These are phyloP conservation scores for Gadus chalcogrammus DNA, from an alignment of 2,113 vertebrate species.

Conservation along the genomic window DNA sequence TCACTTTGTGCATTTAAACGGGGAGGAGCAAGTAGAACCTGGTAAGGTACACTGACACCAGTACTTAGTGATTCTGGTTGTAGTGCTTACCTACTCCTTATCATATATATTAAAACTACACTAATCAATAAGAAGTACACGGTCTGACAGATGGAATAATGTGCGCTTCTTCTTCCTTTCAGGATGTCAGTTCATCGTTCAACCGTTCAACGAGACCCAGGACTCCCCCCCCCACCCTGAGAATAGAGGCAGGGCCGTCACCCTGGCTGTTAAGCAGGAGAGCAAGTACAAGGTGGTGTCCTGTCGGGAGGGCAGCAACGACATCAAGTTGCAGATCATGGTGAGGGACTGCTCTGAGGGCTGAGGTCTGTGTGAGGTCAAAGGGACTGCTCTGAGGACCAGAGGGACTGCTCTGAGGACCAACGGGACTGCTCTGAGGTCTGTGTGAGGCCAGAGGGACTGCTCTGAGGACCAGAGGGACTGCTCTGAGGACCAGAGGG, in stretches of 20 bases:
- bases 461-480: constrained; percentile 8
- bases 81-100: no score
- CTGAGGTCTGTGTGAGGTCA: no score
- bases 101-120: no score
- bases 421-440: no score
- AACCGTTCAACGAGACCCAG: not conserved
- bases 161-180: not conserved
- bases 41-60: not conserved
- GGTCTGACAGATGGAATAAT: no score
- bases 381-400: no score
- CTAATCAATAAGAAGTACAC: no score
- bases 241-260: constrained; percentile 12
- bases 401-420: constrained; percentile 8
- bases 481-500: not conserved
- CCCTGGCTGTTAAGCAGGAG: constrained; percentile 12
- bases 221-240: fast-evolving
- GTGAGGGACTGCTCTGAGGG: constrained; percentile 28
- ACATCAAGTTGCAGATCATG: constrained; percentile 12
- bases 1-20: not conserved
- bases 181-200: constrained; percentile 33
- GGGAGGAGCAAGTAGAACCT: not conserved
- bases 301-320: not conserved
- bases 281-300: constrained; percentile 9
- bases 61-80: no score
- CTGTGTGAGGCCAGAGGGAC: no score